Percentiles rank a stretch among this genome's conserved stretches.
phyloP scores from a whole-genome alignment of 2,888 invertebrate genomes.

The Agonopterix heracliana region DNA sequence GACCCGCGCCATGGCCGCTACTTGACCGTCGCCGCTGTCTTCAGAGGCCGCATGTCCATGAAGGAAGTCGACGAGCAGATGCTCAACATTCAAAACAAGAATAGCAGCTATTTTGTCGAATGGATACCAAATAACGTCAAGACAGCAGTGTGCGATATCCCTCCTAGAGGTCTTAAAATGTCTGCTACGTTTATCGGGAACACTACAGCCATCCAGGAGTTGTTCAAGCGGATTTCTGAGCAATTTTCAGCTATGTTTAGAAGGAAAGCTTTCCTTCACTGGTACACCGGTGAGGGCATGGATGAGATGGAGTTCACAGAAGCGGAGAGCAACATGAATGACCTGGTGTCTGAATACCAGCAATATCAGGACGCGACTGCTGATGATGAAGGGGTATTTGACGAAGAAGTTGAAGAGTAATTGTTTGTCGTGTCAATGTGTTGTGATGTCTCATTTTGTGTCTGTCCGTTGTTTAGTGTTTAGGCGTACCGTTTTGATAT shows the following conservation, averaged over 20 bases:
- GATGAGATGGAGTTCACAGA: constrained; percentile 98
- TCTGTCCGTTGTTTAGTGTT: constrained; percentile 32
- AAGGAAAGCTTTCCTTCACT: constrained; percentile 95
- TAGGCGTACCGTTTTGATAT: constrained; percentile 39
- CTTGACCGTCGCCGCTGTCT: constrained; percentile 91
- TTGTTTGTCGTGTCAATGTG: constrained; percentile 22
- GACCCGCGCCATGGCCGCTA: constrained; percentile 93
- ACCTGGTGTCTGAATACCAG: constrained; percentile 92
- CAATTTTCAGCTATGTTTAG: constrained; percentile 95
- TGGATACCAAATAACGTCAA: constrained; percentile 90
- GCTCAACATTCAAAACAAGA: constrained; percentile 86
- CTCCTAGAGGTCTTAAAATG: constrained; percentile 85
- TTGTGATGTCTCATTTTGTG: constrained; percentile 18
- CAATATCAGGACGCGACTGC: constrained; percentile 94
- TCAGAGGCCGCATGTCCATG: constrained; percentile 94
- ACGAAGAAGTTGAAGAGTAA: constrained; percentile 80
- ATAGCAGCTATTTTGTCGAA: constrained; percentile 86
- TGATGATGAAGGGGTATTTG: constrained; percentile 89
- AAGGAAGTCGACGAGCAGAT: constrained; percentile 92
- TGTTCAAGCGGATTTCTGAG: constrained; percentile 90
- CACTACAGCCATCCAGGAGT: constrained; percentile 89
- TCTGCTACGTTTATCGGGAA: constrained; percentile 92
- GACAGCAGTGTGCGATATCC: constrained; percentile 88
- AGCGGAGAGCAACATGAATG: constrained; percentile 96
- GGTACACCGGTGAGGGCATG: constrained; percentile 98